Conservation (phyloP, 2,888 invertebrate species). For the Caenorhabditis becei region DNA sequence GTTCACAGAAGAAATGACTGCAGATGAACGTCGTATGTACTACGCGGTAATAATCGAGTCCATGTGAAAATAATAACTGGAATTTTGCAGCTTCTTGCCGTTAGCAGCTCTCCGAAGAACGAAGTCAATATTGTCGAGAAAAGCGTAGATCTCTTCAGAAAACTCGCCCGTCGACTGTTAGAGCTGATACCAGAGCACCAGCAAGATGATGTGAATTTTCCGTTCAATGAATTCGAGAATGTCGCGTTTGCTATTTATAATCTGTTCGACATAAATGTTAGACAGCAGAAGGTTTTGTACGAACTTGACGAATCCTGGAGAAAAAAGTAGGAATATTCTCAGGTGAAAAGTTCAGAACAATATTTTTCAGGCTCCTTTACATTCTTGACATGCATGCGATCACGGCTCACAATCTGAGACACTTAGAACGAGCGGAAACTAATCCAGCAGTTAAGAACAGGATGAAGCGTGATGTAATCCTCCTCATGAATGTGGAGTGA, state of each 20-base stretch:
- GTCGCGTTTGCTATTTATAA: neutral
- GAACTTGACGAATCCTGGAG: neutral
- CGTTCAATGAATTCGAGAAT: neutral
- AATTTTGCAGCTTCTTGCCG: neutral
- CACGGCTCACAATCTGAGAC: neutral
- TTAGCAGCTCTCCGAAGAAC: neutral
- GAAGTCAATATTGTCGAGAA: neutral
- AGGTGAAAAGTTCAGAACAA: neutral
- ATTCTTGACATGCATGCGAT: slow-evolving; percentile 1
- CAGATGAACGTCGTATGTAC: neutral
- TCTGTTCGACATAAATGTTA: neutral
- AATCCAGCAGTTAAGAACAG: neutral
- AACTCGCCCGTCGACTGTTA: neutral
- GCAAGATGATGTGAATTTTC: neutral
- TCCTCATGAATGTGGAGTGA: neutral
- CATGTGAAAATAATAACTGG: neutral
- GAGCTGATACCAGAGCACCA: neutral
- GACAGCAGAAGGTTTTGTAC: neutral
- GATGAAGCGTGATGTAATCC: neutral
- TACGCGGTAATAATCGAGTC: neutral
- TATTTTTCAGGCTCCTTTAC: slow-evolving; percentile 3
- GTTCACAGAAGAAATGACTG: neutral
- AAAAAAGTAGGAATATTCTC: neutral
- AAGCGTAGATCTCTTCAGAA: neutral
- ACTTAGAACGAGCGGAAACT: no score